Percentiles rank a stretch among this genome's conserved stretches.
Conservation (phyloP, 2,888 invertebrate genomes). For the Argyresthia albistria region DNA sequence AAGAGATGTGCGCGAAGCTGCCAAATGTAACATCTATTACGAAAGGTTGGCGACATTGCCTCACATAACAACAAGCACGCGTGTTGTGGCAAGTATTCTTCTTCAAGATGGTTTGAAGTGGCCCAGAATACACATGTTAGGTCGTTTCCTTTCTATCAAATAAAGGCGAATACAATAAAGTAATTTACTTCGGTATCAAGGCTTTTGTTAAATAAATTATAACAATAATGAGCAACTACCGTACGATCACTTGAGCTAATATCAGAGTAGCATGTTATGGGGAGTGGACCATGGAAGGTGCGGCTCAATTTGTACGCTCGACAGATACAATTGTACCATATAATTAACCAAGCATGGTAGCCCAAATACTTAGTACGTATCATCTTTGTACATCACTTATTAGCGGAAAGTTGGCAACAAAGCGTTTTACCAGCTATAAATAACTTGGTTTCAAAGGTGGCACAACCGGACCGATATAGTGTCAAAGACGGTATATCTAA, state of each 20-base stretch:
- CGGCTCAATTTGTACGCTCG: constrained; percentile 67
- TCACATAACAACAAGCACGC: no score
- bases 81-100: no score
- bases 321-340: constrained; percentile 45
- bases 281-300: constrained; percentile 31
- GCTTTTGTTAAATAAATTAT: constrained; percentile 14
- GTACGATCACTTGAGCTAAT: constrained; percentile 65
- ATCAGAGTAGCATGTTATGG: constrained; percentile 71
- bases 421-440: no score
- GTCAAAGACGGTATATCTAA: background rate
- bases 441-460: no score
- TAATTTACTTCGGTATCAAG: no score
- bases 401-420: no score
- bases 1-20: no score
- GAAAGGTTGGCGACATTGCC: constrained; percentile 29
- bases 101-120: background rate
- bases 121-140: no score
- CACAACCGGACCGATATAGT: no score
- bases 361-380: no score
- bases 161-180: no score
- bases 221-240: constrained; percentile 68
- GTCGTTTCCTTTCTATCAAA: no score
- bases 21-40: background rate
- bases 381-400: constrained; percentile 16
- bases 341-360: constrained; percentile 14